A percentile compares a stretch with the other conserved stretches of the same genome.
Evolutionary conservation across 2,797 vertebrate species (phyloP).

Genomic region (Bufotes viridis): DNA sequence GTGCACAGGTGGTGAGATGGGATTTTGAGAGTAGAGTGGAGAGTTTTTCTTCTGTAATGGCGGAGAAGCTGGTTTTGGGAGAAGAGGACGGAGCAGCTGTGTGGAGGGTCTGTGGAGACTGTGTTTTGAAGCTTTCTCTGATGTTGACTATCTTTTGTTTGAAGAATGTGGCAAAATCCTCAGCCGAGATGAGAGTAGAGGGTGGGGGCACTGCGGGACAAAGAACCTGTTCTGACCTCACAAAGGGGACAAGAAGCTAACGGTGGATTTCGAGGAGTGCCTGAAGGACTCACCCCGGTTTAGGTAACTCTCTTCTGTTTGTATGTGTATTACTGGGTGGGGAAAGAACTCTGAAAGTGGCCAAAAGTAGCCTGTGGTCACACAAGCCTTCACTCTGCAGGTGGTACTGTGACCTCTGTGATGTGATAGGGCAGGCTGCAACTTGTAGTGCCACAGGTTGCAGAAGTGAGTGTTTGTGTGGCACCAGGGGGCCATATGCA

Average conservation of each 20-base stretch:
- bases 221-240: background rate
- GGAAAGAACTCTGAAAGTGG: background rate
- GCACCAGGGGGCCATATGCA: background rate
- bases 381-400: background rate
- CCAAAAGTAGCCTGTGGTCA: background rate
- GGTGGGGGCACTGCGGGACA: too few relatives aligned
- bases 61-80: too few relatives aligned
- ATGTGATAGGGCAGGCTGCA: background rate
- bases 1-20: too few relatives aligned
- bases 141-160: too few relatives aligned
- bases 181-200: too few relatives aligned
- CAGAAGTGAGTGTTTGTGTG: too few relatives aligned
- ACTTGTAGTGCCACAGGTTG: background rate
- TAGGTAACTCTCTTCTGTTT: slow-evolving; percentile 75
- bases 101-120: too few relatives aligned
- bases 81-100: too few relatives aligned
- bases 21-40: too few relatives aligned
- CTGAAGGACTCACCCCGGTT: slow-evolving; percentile 91
- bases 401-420: background rate
- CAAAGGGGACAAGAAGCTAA: slow-evolving; percentile 72
- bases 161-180: too few relatives aligned
- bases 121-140: too few relatives aligned
- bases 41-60: too few relatives aligned
- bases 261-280: slow-evolving; percentile 89
- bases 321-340: background rate